These are phyloP conservation scores for Neomonachus schauinslandi DNA, from an alignment of 2,113 vertebrate genomes.

Conservation along the genomic window DNA sequence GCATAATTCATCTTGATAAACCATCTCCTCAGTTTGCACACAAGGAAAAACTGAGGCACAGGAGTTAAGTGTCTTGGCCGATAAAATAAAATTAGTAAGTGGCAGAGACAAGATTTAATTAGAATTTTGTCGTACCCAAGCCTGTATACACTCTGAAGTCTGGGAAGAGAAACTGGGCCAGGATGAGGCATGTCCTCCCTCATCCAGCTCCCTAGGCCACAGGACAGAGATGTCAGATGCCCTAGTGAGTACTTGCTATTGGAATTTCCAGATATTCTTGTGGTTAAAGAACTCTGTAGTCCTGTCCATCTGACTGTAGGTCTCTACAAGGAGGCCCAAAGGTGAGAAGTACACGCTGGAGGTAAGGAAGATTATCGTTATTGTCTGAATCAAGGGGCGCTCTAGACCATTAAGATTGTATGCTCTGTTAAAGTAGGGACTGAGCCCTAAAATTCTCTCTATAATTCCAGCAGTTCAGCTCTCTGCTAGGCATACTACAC, in stretches of 20 bases:
- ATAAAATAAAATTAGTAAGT: neutral
- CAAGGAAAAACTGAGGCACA: constrained; percentile 9
- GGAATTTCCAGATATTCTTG: neutral
- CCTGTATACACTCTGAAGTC: neutral
- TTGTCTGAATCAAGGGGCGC: neutral
- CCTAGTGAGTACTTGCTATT: neutral
- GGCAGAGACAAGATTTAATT: neutral
- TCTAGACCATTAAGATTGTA: neutral
- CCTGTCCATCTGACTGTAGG: neutral
- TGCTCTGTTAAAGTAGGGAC: neutral
- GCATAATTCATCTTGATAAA: neutral
- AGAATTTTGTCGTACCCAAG: neutral
- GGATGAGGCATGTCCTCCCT: neutral
- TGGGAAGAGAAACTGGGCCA: neutral
- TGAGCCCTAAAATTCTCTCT: neutral
- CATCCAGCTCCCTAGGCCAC: neutral
- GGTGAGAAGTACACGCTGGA: neutral
- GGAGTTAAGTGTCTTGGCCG: neutral
- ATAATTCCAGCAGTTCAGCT: neutral
- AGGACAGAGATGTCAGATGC: neutral
- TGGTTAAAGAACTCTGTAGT: constrained; percentile 11
- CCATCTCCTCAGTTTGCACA: neutral
- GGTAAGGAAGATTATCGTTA: neutral
- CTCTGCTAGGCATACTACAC: neutral
- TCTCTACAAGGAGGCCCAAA: neutral